Evolutionary conservation across 1,140 invertebrate species (phyloP), one percentile per base, ranked within the genome.

Genomic region (Plutomurus gul): DNA sequence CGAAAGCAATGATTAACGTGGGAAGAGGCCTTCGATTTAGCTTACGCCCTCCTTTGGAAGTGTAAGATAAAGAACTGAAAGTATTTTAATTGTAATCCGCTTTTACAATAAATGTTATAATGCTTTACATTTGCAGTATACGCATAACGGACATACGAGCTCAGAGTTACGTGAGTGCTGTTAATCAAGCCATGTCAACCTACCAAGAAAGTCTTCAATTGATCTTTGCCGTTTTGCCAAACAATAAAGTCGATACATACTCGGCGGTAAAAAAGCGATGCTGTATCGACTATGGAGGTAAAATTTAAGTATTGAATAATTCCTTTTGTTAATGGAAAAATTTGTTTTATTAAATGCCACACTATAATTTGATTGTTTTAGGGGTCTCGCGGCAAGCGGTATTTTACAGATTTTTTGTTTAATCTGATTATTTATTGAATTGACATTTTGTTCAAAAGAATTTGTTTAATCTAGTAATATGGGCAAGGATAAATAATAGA

Each of bases 201-300:
- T 77, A 65, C 46, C 33, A 51, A 43, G 81, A 84, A 4, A 89
- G 89, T 83, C 90, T 91, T 0, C 87, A 90, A 4, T 76, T 94
- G 3, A 89, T 95, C 8, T 85, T 93, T 30, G 91, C 90, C 65
- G 84, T 95, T 0, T 88, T 94, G 0, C 88, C 90, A 0, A 92
- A 91, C 33, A 92, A 91, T 77, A 89, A 91, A 56, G 84, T 89
- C 8, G 94, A 96, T 85, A 86, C 89, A 20, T 97, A 97, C 83
- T 87, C 90, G 33, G 92, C 92, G 0, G 92, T 97, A 1, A 97
- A 98, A 84, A 95, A 95, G 84, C 92, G 94, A 47, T 93, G 93
- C 77, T 93, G 90, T 75, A 88, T 95, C 0, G 95, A 97, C 78
- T 85, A 46, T 75, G 81, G 78, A 80, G 74, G 80, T 87, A 89